Percentiles rank a stretch among this genome's conserved stretches.
These are phyloP conservation scores for Stratiolaelaps scimitus DNA, from an alignment of 1,140 invertebrate genomes.

Conservation along the genomic window DNA sequence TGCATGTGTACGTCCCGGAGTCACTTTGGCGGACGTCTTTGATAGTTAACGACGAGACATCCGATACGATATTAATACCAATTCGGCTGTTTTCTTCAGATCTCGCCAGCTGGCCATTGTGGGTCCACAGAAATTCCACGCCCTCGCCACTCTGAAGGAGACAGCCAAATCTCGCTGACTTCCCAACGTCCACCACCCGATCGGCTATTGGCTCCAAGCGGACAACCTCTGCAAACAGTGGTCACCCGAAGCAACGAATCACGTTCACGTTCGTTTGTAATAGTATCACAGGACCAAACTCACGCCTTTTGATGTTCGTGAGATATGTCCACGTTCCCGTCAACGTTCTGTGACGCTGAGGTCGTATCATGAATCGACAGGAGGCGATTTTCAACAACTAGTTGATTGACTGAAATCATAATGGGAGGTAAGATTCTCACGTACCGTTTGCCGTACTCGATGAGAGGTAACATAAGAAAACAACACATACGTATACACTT, in stretches of 20 bases:
- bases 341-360: too few relatives aligned
- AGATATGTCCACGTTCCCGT: too few relatives aligned
- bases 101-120: background rate
- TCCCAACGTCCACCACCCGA: background rate
- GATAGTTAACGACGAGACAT: slow-evolving; percentile 6
- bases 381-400: too few relatives aligned
- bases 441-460: too few relatives aligned
- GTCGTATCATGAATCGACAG: too few relatives aligned
- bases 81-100: background rate
- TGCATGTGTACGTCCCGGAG: slow-evolving; percentile 3
- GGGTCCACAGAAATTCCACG: background rate
- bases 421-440: too few relatives aligned
- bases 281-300: too few relatives aligned
- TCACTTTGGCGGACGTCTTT: background rate
- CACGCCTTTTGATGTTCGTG: too few relatives aligned
- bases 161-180: background rate
- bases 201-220: background rate
- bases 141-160: background rate
- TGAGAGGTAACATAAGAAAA: too few relatives aligned
- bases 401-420: too few relatives aligned
- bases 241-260: background rate
- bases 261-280: too few relatives aligned
- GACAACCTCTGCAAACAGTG: background rate
- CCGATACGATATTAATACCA: background rate
- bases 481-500: too few relatives aligned